These are phyloP conservation scores for Rhizomys pruinosus DNA, from an alignment of 2,113 vertebrate species.

Conservation along the genomic window DNA sequence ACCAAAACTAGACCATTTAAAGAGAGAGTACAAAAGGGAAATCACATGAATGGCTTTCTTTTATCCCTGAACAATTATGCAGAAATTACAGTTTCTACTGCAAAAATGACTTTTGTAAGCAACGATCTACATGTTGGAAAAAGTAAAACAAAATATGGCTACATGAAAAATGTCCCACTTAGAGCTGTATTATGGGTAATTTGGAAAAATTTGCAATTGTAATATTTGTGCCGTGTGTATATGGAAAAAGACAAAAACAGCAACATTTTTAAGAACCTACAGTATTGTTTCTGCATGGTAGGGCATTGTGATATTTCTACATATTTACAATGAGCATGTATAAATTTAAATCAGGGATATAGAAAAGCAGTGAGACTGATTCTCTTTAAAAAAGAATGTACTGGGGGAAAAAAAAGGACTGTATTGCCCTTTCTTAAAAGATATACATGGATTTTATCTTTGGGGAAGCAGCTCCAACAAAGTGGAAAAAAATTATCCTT, in stretches of 20 bases:
- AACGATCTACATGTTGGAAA: constrained; percentile 40
- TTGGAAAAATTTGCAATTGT: background rate
- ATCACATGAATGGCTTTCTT: background rate
- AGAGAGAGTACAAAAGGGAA: background rate
- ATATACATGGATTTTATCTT: constrained; percentile 25
- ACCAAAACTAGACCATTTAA: background rate
- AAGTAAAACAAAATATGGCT: constrained; percentile 25
- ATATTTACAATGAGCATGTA: background rate
- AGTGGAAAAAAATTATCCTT: constrained; percentile 36
- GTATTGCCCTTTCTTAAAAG: background rate
- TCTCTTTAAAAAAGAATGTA: background rate
- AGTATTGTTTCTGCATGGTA: background rate
- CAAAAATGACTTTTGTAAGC: background rate
- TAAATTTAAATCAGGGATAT: background rate
- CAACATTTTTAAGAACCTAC: background rate
- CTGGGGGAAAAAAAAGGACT: too few species aligned
- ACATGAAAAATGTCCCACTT: background rate
- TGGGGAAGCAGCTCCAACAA: background rate
- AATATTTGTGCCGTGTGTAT: background rate
- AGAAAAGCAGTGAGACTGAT: background rate
- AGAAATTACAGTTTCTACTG: constrained; percentile 3
- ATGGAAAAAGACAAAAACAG: background rate
- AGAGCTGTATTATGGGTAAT: background rate
- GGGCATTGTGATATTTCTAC: background rate
- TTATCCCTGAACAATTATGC: background rate